Conservation (phyloP, 1,140 invertebrate genomes). For the Neodiprion pinetum region DNA sequence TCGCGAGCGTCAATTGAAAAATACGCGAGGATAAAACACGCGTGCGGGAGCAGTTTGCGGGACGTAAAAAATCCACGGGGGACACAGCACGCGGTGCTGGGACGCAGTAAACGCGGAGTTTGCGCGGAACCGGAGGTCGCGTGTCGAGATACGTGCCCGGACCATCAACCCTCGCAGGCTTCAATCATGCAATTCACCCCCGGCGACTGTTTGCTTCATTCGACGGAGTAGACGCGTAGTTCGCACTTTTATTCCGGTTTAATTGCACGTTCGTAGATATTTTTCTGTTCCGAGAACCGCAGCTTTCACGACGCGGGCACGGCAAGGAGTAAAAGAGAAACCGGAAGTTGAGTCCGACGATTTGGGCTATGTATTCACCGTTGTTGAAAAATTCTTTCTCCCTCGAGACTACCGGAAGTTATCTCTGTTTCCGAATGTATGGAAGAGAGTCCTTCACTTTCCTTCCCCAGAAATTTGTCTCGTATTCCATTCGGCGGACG, state of each 20-base stretch:
- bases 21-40: conserved; percentile 11
- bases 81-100: not conserved
- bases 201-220: conserved; percentile 5
- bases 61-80: conserved; percentile 13
- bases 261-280: not conserved
- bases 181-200: conserved; percentile 11
- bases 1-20: conserved; percentile 3
- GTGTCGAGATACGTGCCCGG: not conserved
- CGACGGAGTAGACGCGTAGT: not conserved
- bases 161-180: not conserved
- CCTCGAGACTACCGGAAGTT: not conserved
- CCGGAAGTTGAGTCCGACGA: not conserved
- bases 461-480: not conserved
- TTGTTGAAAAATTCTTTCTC: too few species aligned
- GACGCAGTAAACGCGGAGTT: not conserved
- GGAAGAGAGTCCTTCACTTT: not conserved
- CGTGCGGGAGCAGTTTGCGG: conserved; percentile 13
- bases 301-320: not conserved
- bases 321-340: not conserved
- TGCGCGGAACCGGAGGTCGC: not conserved
- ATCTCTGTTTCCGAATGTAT: not conserved
- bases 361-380: too few species aligned
- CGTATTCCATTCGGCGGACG: not conserved
- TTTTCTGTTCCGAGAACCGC: not conserved
- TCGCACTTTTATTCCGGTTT: not conserved